Evolutionary conservation across 2,888 invertebrate species (phyloP).

Genomic region (Corbicula japonica): DNA sequence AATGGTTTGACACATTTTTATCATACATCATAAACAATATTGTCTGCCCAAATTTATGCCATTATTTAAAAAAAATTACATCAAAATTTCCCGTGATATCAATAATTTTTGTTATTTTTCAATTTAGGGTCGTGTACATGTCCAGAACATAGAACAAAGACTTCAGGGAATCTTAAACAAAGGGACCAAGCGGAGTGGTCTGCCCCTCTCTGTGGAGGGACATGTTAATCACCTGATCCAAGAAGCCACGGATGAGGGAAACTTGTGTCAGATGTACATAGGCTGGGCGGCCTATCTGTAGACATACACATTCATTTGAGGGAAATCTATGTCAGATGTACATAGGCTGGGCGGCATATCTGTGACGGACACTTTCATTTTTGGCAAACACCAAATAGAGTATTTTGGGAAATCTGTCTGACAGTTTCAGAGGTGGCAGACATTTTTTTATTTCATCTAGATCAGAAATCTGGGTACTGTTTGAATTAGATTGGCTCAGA

Average conservation of each 20-base stretch:
- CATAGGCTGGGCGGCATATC: conserved; percentile 97
- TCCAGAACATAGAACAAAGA: conserved; percentile 94
- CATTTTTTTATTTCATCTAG: too few relatives aligned
- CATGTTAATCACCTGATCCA: conserved; percentile 96
- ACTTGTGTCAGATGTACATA: conserved; percentile 97
- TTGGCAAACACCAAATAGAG: too few relatives aligned
- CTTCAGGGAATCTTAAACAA: conserved; percentile 91
- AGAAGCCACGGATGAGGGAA: conserved; percentile 95
- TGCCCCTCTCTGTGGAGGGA: conserved; percentile 96
- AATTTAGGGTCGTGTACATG: conserved; percentile 92
- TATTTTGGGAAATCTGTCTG: too few relatives aligned
- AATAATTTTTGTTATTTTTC: neutral
- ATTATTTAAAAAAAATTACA: too few relatives aligned
- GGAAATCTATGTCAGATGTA: conserved; percentile 98
- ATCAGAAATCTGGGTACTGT: too few relatives aligned
- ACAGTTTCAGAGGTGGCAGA: too few relatives aligned
- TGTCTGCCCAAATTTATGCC: too few relatives aligned
- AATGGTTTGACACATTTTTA: too few relatives aligned
- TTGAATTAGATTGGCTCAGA: too few relatives aligned
- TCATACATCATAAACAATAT: too few relatives aligned
- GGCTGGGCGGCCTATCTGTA: conserved; percentile 97
- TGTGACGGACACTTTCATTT: too few relatives aligned
- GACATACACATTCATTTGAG: too few relatives aligned
- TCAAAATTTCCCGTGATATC: neutral
- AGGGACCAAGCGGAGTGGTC: conserved; percentile 81